Evolutionary conservation across 1,140 invertebrate genomes (phyloP), one percentile per base, ranked within the genome.

Genomic region (Aporrectodea caliginosa): DNA sequence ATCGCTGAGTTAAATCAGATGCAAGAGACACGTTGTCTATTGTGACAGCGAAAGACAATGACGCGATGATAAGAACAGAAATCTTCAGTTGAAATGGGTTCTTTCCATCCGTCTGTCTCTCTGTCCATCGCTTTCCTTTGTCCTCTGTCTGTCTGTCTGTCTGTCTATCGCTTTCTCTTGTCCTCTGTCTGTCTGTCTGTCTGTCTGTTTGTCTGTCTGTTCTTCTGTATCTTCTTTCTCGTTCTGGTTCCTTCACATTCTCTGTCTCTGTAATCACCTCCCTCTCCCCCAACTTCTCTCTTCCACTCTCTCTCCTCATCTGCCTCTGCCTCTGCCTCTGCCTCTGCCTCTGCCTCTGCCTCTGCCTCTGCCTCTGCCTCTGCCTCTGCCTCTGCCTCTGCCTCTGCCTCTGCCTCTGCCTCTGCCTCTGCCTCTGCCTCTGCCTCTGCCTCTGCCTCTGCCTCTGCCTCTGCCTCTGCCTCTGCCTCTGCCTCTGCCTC

Each of bases 101-200:
- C n/a, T n/a, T n/a, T n/a, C n/a, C n/a, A n/a, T n/a, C n/a, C n/a
- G n/a, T n/a, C n/a, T n/a, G n/a, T n/a, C n/a, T n/a, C n/a, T n/a
- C n/a, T n/a, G n/a, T n/a, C n/a, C n/a, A n/a, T n/a, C n/a, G n/a
- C n/a, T n/a, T n/a, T n/a, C n/a, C n/a, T n/a, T n/a, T n/a, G n/a
- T n/a, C n/a, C n/a, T n/a, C n/a, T n/a, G n/a, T n/a, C n/a, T n/a
- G n/a, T n/a, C n/a, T n/a, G n/a, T n/a, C n/a, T n/a, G n/a, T n/a
- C n/a, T n/a, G n/a, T n/a, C n/a, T n/a, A n/a, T n/a, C n/a, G n/a
- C n/a, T n/a, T n/a, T n/a, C n/a, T n/a, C n/a, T n/a, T n/a, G n/a
- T n/a, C n/a, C n/a, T 58, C 43, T 58, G 43, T 58, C 43, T 58
- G 43, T 58, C 43, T 58, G 43, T 58, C 43, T 58, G 43, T 58